Conservation (phyloP, 2,113 vertebrate species). For the Rhea americana region DNA sequence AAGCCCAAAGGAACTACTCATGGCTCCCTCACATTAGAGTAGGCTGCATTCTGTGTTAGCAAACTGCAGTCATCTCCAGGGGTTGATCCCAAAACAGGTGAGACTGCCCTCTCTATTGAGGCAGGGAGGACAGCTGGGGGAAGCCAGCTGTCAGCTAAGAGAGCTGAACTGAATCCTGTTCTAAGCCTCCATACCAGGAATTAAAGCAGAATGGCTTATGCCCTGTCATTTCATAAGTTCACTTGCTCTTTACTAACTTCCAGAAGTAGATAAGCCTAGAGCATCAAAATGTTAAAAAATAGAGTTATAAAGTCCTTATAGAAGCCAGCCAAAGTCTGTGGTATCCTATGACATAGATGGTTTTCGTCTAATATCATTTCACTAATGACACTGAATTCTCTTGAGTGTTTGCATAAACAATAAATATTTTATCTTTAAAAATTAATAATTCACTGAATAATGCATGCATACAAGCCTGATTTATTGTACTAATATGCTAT, state of each 20-base stretch:
- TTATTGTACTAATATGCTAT: constrained; percentile 7
- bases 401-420: not conserved
- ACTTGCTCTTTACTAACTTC: not conserved
- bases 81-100: not conserved
- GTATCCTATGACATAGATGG: not conserved
- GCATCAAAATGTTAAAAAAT: not conserved
- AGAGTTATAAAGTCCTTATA: not conserved
- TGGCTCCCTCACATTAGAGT: not conserved
- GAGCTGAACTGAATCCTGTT: not conserved
- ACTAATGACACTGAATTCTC: not conserved
- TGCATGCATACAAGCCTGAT: not conserved
- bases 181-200: not conserved
- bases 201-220: not conserved
- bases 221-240: not conserved
- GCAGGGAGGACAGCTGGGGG: not conserved
- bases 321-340: not conserved
- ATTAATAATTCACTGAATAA: constrained; percentile 21
- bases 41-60: not conserved
- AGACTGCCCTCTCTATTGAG: not conserved
- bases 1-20: not conserved
- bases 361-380: not conserved
- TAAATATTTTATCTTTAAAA: constrained; percentile 10
- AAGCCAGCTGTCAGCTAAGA: not conserved
- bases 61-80: not conserved
- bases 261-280: not conserved